A percentile compares a stretch with the other conserved stretches of the same genome.
phyloP scores from a whole-genome alignment of 2,797 vertebrate species.

The Premnoplex brunnescens region DNA sequence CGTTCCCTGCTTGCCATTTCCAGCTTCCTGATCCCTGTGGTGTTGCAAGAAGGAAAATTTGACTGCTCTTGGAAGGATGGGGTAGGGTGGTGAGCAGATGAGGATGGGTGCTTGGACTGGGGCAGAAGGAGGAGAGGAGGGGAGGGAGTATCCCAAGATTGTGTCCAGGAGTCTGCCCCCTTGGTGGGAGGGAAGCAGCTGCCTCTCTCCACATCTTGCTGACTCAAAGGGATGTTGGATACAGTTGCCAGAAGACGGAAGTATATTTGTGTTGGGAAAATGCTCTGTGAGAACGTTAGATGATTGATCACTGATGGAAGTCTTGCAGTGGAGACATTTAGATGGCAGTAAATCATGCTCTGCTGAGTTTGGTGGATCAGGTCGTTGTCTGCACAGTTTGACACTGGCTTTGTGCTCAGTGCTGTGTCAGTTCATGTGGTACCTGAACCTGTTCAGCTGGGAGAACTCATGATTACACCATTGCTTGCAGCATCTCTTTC shows the following conservation, averaged over 20 bases:
- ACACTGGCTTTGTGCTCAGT: not conserved
- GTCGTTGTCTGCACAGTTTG: not conserved
- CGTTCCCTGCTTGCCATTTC: accelerated
- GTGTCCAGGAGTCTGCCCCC: not conserved
- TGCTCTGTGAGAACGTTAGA: accelerated
- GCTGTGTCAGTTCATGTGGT: not conserved
- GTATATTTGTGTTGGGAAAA: not conserved
- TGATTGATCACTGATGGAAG: not conserved
- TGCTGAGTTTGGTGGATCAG: not conserved
- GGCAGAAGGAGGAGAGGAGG: not conserved
- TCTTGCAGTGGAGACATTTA: not conserved
- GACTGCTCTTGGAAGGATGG: not conserved
- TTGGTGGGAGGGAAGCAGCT: not conserved
- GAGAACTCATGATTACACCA: accelerated
- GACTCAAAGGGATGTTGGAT: not conserved
- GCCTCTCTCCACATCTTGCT: not conserved
- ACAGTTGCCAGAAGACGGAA: not conserved
- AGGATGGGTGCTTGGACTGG: too few relatives aligned
- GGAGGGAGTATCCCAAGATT: not conserved
- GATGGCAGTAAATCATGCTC: not conserved
- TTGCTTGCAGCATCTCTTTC: not conserved
- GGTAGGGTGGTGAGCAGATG: not conserved
- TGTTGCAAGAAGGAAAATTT: not conserved
- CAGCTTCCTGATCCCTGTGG: not conserved
- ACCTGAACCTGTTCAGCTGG: not conserved